Base-by-base conservation (phyloP, 2,797 vertebrate species). In the Sebastes dallii region DNA sequence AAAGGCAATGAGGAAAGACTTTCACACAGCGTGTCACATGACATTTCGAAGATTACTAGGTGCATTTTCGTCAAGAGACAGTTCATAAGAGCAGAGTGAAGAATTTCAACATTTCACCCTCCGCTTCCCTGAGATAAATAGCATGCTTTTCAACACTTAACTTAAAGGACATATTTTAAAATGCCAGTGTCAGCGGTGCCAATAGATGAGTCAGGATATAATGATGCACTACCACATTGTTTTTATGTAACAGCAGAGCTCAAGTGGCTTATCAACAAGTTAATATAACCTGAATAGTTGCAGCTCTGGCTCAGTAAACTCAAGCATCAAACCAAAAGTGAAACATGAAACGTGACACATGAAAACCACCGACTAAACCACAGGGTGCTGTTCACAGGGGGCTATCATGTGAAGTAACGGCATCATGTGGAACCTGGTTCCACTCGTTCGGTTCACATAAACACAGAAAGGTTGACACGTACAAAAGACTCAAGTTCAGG, bases 1-100 rank as follows among this genome's bases (percentile, higher is more conserved):
- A 66, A 78, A 64, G 9, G 52, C 36, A 77, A 86, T 52, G 75
- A 81, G 80, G 77, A 85, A 87, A 76, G 3, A 18, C 59, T 27
- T 55, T 76, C 27, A 54, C 24, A 39, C 12, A 22, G 6, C 8
- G 30, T 56, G 61, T 81, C 50, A 66, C 55, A 11, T 42, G 56
- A 66, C 30, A 77, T 79, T 80, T 72, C 34, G 20, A 72, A 13
- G 27, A 66, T 30, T 22, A 30, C 24, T 52, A 20, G 2, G 5
- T 32, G 8, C 11, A 8, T 22, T 74, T 64, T 72, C 32, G 24
- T 65, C 13, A 52, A 54, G 66, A 61, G 30, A 25, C 9, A 9
- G 55, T 36, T 73, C 6, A 7, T 50, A 18, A 29, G 14, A 30
- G 46, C 71, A 30, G 24, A 61, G 46, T 24, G 18, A 50, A 59